Base-by-base conservation (phyloP, 2,113 vertebrate species). In the Telmatochromis bifrenatus region DNA sequence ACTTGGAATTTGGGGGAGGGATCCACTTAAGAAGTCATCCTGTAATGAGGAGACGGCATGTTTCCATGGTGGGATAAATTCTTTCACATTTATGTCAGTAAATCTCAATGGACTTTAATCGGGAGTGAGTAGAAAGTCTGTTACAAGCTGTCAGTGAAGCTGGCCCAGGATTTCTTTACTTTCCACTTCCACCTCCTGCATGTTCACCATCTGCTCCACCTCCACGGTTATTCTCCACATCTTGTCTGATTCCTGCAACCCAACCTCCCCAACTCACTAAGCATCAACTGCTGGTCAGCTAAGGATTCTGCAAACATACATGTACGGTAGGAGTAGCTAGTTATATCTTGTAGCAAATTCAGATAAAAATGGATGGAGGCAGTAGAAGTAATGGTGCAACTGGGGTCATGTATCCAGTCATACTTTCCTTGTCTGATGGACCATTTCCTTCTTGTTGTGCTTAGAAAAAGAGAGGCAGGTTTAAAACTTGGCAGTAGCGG, bases 11-110 rank as follows among this genome's bases (percentile, higher is more conserved):
- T 87, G 51, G 45, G 45, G 45, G 84, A 73, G 58, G 58, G 86
- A 88, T 84, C 56, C 23, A 65, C 70, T 55, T 33, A 87, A 87
- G 82, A 86, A 88, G 77, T 83, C 81, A 60, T 83, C 37, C 73
- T 49, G 37, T 88, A 83, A 90, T 19, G 70, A 85, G 81, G 42
- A 88, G 83, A 58, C 11, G 45, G 83, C 88, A 84, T 26, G 79
- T 92, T 94, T 88, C 90, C 90, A 91, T 84, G 85, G 47, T 81
- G 84, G 65, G 87, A 68, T 68, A 56, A 85, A 88, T 92, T 91
- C 92, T 90, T 82, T 28, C 23, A 86, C 68, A 88, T 75, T 17
- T 80, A 88, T 89, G 79, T 86, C 31, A 47, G 58, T 85, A 42
- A 81, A 62, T 73, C 54, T 87, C 55, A 55, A 70, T 23, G 53